These are phyloP conservation scores for Plectropomus leopardus DNA, from an alignment of 2,113 vertebrate genomes.

Conservation along the genomic window DNA sequence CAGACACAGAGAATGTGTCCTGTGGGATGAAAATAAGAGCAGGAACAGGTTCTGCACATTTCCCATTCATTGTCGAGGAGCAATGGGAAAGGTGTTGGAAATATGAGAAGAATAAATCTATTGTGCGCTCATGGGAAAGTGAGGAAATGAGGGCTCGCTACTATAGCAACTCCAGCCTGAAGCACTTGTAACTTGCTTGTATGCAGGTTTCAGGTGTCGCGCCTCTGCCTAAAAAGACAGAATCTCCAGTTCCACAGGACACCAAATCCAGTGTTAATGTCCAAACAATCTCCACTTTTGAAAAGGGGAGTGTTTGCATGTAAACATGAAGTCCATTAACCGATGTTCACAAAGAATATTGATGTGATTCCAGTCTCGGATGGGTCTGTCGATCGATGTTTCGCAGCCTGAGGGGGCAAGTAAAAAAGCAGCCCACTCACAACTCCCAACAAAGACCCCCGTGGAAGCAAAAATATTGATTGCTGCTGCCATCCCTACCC, in stretches of 20 bases:
- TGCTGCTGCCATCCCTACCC: conserved; percentile 6
- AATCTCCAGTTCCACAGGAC: conserved; percentile 4
- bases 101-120: conserved; percentile 68
- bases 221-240: conserved; percentile 19
- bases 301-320: conserved; percentile 48
- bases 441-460: conserved; percentile 40
- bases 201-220: conserved; percentile 48
- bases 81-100: conserved; percentile 41
- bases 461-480: conserved; percentile 68
- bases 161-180: conserved; percentile 43
- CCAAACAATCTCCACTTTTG: neutral
- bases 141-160: conserved; percentile 37
- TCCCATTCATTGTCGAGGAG: conserved; percentile 54
- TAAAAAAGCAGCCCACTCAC: conserved; percentile 50
- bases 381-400: conserved; percentile 50
- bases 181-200: conserved; percentile 25
- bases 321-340: conserved; percentile 68
- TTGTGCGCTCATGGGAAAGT: conserved; percentile 76
- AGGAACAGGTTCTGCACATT: conserved; percentile 36
- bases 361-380: conserved; percentile 32
- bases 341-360: conserved; percentile 42
- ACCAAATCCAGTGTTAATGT: conserved; percentile 19
- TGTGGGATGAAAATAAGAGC: conserved; percentile 35
- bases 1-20: conserved; percentile 16
- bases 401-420: conserved; percentile 54